phyloP scores from a whole-genome alignment of 2,113 vertebrate species.

The Crypturellus undulatus region DNA sequence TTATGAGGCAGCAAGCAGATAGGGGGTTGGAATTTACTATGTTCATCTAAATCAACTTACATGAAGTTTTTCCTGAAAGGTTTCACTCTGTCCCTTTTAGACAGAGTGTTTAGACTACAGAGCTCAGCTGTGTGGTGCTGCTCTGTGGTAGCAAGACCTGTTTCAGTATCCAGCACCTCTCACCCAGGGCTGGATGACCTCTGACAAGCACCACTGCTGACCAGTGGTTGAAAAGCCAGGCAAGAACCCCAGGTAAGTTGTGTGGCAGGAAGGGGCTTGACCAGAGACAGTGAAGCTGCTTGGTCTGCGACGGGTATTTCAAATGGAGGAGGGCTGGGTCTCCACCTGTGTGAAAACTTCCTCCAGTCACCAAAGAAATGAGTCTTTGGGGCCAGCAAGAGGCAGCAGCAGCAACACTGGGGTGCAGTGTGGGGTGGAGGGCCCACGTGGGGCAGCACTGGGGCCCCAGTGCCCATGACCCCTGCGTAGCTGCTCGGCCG shows the following conservation, averaged over 20 bases:
- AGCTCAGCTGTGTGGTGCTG: background rate
- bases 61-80: background rate
- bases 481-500: too few species aligned
- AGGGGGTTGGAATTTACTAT: background rate
- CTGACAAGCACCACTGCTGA: accelerated
- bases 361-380: background rate
- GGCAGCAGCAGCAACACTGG: too few species aligned
- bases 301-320: background rate
- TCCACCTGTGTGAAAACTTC: background rate
- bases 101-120: too few species aligned
- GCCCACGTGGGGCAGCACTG: too few species aligned
- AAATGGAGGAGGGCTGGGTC: background rate
- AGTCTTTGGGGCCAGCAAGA: background rate
- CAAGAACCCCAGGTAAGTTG: accelerated
- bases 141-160: background rate
- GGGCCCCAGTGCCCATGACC: too few species aligned
- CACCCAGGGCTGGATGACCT: background rate
- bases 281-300: accelerated
- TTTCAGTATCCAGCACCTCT: background rate
- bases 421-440: too few species aligned
- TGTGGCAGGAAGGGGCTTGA: background rate
- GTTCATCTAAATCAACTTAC: background rate
- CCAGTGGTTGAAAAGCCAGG: background rate
- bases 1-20: background rate
- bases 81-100: background rate